A percentile compares a stretch with the other conserved stretches of the same genome.
Evolutionary conservation across 2,888 invertebrate species (phyloP).

Genomic region (Osmoderma eremita): DNA sequence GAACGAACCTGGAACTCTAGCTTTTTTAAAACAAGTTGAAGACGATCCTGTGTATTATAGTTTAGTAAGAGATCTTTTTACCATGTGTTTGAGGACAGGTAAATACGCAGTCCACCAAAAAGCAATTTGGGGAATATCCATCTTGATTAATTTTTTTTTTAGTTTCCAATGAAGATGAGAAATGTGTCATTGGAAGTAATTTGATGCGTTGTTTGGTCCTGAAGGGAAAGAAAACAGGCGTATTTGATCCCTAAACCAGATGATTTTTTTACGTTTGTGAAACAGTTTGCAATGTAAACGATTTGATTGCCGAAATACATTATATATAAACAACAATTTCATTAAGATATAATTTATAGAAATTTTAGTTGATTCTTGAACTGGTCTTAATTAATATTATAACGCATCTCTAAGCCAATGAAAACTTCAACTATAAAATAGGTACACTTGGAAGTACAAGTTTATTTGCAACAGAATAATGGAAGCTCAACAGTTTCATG

Average conservation of each 20-base stretch:
- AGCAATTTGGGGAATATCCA: no score
- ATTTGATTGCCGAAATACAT: no score
- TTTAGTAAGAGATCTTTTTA: conserved; percentile 61
- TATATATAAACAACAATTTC: no score
- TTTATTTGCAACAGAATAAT: no score
- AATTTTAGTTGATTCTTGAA: no score
- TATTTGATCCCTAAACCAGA: conserved; percentile 1
- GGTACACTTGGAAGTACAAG: no score
- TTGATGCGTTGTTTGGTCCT: conserved; percentile 17
- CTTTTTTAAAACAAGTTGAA: conserved; percentile 59
- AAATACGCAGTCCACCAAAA: neutral
- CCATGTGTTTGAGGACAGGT: conserved; percentile 61
- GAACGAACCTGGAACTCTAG: conserved; percentile 54
- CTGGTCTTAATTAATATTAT: no score
- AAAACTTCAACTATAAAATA: no score
- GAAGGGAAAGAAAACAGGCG: conserved; percentile 5
- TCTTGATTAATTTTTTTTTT: neutral
- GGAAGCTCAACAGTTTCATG: no score
- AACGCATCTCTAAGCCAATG: no score
- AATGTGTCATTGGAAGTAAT: conserved; percentile 30
- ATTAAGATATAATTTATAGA: no score
- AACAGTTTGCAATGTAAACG: no score
- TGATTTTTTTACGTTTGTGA: neutral
- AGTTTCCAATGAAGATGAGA: conserved; percentile 22
- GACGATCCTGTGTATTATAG: conserved; percentile 57